A percentile compares a stretch with the other conserved stretches of the same genome.
phyloP scores from a whole-genome alignment of 2,888 invertebrate genomes.

The Chouioia cunea region DNA sequence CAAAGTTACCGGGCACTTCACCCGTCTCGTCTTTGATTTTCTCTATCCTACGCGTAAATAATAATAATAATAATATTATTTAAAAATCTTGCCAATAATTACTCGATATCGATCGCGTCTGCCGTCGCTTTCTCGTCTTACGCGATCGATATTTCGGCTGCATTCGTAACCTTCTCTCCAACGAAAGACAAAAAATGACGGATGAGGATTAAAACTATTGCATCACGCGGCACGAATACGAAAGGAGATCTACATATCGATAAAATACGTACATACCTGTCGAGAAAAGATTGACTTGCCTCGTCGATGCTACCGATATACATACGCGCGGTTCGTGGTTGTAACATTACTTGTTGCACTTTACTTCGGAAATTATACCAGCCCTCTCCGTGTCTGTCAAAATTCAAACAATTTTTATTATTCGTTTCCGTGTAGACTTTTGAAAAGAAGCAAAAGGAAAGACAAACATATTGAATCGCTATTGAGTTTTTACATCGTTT shows the following conservation, averaged over 20 bases:
- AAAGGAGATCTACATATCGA: not conserved
- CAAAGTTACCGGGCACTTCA: constrained; percentile 77
- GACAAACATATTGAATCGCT: not conserved
- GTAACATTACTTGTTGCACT: constrained; percentile 83
- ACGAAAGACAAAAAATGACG: too few relatives aligned
- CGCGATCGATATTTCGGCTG: not conserved
- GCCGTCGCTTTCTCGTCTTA: not conserved
- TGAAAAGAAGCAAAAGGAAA: too few relatives aligned
- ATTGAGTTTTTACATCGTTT: not conserved
- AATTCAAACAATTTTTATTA: not conserved
- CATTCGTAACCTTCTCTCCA: too few relatives aligned
- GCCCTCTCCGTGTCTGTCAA: constrained; percentile 81
- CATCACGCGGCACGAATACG: too few relatives aligned
- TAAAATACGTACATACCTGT: constrained; percentile 69
- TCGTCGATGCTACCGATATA: constrained; percentile 79
- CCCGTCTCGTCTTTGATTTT: constrained; percentile 70
- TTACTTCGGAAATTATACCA: constrained; percentile 85
- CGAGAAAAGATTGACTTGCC: constrained; percentile 78
- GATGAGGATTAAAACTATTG: too few relatives aligned
- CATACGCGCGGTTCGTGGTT: constrained; percentile 79
- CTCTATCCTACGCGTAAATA: constrained; percentile 71
- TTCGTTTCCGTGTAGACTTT: too few relatives aligned
- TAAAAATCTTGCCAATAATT: not conserved
- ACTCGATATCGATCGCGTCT: not conserved
- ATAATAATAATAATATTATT: too few relatives aligned